Percentiles rank a stretch among this genome's conserved stretches.
Conservation (phyloP, 1,140 invertebrate genomes). For the Drosophila nigromelanica region DNA sequence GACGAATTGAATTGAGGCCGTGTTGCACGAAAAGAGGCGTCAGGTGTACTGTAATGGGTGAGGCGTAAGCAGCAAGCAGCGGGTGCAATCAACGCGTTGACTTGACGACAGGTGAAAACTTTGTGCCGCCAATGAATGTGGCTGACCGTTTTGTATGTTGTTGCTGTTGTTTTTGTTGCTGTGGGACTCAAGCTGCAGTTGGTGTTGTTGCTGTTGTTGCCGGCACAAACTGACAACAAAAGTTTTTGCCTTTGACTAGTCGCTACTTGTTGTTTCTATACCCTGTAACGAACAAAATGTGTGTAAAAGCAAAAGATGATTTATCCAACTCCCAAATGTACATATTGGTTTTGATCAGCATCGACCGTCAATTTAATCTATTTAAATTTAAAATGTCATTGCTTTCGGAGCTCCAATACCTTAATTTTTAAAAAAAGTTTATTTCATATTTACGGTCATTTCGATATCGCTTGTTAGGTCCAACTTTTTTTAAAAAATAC, state of each 20-base stretch:
- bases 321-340: too few relatives aligned
- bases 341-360: too few relatives aligned
- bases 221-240: constrained; percentile 64
- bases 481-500: too few relatives aligned
- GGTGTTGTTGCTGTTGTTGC: constrained; percentile 39
- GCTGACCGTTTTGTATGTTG: constrained; percentile 17
- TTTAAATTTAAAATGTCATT: too few relatives aligned
- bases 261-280: constrained; percentile 42
- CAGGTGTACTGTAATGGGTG: background rate
- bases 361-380: too few relatives aligned
- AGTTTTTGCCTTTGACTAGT: constrained; percentile 58
- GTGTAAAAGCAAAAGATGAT: too few relatives aligned
- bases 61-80: constrained; percentile 23
- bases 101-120: constrained; percentile 75
- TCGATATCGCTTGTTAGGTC: too few relatives aligned
- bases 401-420: too few relatives aligned
- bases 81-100: constrained; percentile 75
- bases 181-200: constrained; percentile 54
- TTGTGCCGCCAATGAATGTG: constrained; percentile 71
- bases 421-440: too few relatives aligned
- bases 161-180: too few relatives aligned
- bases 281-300: too few relatives aligned
- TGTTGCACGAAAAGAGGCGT: background rate
- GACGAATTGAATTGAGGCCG: constrained; percentile 1
- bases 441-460: too few relatives aligned